Conservation (phyloP, 2,888 invertebrate genomes). For the Ochropleura plecta region DNA sequence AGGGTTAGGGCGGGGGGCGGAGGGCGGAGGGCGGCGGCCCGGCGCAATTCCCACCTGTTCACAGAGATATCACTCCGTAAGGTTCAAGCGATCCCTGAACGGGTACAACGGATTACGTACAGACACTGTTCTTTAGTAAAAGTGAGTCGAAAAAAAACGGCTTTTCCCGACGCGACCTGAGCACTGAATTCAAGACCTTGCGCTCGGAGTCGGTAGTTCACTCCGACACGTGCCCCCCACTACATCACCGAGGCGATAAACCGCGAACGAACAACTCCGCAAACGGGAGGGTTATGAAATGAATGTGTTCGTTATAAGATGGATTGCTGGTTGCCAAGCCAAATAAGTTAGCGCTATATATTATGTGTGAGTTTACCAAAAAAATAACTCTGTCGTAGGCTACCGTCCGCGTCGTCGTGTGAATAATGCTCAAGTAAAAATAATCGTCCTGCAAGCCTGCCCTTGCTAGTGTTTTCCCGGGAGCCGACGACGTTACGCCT, state of each 20-base stretch:
- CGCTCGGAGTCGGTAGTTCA: not conserved
- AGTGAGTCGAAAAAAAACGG: not conserved
- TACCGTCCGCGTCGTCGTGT: not conserved
- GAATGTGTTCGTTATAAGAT: constrained; percentile 22
- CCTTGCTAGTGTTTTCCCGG: constrained; percentile 1
- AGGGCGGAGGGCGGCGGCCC: not conserved
- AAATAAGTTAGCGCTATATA: constrained; percentile 2
- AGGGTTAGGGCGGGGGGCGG: not conserved
- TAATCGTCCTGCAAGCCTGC: not conserved
- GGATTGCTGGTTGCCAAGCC: constrained; percentile 16
- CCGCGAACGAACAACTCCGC: not conserved
- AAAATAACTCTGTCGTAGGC: constrained; percentile 1
- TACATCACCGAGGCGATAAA: not conserved
- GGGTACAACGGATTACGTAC: constrained; percentile 8
- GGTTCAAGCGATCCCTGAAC: constrained; percentile 26
- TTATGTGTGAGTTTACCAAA: constrained; percentile 12
- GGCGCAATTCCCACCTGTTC: constrained; percentile 28
- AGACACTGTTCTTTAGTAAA: constrained; percentile 12
- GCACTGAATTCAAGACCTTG: constrained; percentile 6
- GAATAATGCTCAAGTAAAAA: not conserved
- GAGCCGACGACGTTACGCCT: not conserved
- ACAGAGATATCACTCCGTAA: constrained; percentile 16
- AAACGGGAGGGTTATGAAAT: not conserved
- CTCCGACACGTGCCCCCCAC: not conserved
- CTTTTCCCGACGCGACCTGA: not conserved